phyloP scores from a whole-genome alignment of 2,797 vertebrate species.

The Melanotaenia parkinsoni region DNA sequence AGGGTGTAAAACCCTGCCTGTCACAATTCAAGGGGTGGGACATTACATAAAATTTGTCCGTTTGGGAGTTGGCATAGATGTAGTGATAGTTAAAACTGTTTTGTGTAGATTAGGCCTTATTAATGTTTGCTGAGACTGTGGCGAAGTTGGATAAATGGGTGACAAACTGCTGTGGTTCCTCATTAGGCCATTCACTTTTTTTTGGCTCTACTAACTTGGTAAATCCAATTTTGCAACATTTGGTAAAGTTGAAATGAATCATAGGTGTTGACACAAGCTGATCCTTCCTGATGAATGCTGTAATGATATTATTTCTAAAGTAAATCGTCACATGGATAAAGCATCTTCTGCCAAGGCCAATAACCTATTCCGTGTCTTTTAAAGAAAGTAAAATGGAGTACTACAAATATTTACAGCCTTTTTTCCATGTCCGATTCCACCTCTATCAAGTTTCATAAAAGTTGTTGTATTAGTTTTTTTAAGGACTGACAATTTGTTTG shows the following conservation, averaged over 20 bases:
- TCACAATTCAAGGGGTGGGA: slow-evolving; percentile 20
- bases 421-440: not conserved
- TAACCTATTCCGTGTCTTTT: not conserved
- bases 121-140: slow-evolving; percentile 4
- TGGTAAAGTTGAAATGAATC: slow-evolving; percentile 20
- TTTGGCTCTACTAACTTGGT: not conserved
- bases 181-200: not conserved
- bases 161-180: slow-evolving; percentile 4
- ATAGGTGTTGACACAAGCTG: not conserved
- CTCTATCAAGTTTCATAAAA: not conserved
- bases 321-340: not conserved
- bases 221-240: slow-evolving; percentile 30
- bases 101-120: slow-evolving; percentile 56
- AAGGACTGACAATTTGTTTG: not conserved
- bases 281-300: not conserved
- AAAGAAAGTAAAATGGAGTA: not conserved
- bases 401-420: not conserved
- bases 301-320: slow-evolving; percentile 1
- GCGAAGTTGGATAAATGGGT: slow-evolving; percentile 21
- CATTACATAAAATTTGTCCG: slow-evolving; percentile 29
- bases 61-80: slow-evolving; percentile 77
- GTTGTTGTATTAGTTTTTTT: not conserved
- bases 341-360: not conserved
- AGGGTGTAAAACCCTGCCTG: not conserved
- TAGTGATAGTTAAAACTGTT: slow-evolving; percentile 68